Evolutionary conservation across 2,888 invertebrate genomes (phyloP).

Genomic region (Troides helena): DNA sequence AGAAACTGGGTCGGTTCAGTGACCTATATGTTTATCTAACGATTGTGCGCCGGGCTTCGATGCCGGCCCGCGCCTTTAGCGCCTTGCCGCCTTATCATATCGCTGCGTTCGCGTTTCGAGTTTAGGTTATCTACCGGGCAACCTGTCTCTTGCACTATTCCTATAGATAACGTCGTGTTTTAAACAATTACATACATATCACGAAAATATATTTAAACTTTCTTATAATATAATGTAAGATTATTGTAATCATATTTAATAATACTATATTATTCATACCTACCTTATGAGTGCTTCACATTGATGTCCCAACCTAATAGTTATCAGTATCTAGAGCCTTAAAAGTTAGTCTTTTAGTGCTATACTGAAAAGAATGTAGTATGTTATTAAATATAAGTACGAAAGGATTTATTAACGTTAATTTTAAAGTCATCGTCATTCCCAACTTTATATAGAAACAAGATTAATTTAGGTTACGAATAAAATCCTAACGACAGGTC

Average conservation of each 20-base stretch:
- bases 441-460: slow-evolving; percentile 37
- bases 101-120: slow-evolving; percentile 67
- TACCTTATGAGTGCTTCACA: too few species aligned
- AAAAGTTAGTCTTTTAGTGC: too few species aligned
- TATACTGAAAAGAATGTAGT: too few species aligned
- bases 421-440: not conserved
- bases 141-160: slow-evolving; percentile 67
- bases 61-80: slow-evolving; percentile 46
- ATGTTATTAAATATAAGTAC: too few species aligned
- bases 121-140: slow-evolving; percentile 70
- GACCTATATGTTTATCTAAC: slow-evolving; percentile 80
- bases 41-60: slow-evolving; percentile 54
- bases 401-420: not conserved
- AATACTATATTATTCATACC: too few species aligned
- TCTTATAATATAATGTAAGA: too few species aligned
- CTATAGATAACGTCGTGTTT: slow-evolving; percentile 35
- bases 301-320: too few species aligned
- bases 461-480: slow-evolving; percentile 38
- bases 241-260: too few species aligned
- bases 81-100: slow-evolving; percentile 60
- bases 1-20: slow-evolving; percentile 78
- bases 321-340: too few species aligned
- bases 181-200: too few species aligned
- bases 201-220: too few species aligned
- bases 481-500: slow-evolving; percentile 35